Evolutionary conservation across 2,113 vertebrate genomes (phyloP), one percentile per base, ranked within the genome.

Genomic region (Ochotona curzoniae): DNA sequence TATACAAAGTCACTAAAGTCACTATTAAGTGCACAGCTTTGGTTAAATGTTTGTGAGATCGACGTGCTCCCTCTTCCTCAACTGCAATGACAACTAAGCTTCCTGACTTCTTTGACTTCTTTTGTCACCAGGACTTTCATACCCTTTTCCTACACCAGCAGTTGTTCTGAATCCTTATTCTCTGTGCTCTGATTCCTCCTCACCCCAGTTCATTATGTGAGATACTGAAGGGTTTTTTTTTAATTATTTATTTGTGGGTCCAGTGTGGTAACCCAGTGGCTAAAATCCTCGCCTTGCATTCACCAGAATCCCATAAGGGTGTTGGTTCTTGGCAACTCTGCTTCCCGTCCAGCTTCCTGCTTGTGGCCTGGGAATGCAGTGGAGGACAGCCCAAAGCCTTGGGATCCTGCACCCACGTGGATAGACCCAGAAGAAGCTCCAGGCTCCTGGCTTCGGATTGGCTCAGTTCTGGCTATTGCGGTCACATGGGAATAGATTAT

Each of bases 41-140:
- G 78, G 14, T 67, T 89, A 93, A 82, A 74, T 63, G 8, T 20
- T 7, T 49, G 2, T 49, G 89, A 20, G 32, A 92, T 69, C 85
- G 23, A 61, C 73, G 51, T 2, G 9, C 2, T 94, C 47, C 21
- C 12, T n/a, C 83, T 83, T 86, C n/a, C 23, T 86, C 8, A 38
- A n/a, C 83, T 76, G 18, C 35, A 87, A 86, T 93, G 11, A 82
- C 47, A 80, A 47, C 17, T 89, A 35, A 61, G 2, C 2, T 32
- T 89, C 21, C 78, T 49, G 18, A 25, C 78, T 51, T 83, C 17
- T 10, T 91, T 49, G 25, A 13, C 9, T 78, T 11, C 13, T 61
- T 94, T 94, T 54, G 18, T 96, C 64, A 79, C 85, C 88, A 60
- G 26, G 35, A 60, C 23, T 63, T 35, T 38, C 26, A 32, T 73